phyloP scores from a whole-genome alignment of 2,113 vertebrate genomes.

The Hiodon tergisus region DNA sequence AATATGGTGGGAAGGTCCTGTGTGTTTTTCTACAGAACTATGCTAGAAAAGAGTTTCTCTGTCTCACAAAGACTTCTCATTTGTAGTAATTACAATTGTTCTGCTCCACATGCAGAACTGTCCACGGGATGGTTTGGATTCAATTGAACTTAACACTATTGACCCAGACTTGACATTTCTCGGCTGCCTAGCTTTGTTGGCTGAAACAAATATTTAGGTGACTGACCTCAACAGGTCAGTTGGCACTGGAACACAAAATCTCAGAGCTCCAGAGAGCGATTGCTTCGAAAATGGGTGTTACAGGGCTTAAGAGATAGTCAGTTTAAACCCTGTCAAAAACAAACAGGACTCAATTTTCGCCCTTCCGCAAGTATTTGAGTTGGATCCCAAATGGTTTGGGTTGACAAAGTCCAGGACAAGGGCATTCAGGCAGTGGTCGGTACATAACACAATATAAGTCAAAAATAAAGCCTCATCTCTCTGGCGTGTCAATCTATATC shows the following conservation, averaged over 20 bases:
- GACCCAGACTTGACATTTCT: not conserved
- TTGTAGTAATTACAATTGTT: too few species aligned
- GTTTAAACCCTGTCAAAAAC: conserved; percentile 12
- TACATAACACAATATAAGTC: not conserved
- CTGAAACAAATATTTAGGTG: conserved; percentile 25
- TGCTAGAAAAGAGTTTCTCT: too few species aligned
- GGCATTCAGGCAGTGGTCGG: not conserved
- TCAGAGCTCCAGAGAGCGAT: not conserved
- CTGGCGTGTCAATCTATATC: conserved; percentile 4
- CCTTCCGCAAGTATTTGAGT: conserved; percentile 19
- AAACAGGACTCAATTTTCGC: conserved; percentile 15
- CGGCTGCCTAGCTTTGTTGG: not conserved
- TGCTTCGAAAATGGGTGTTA: conserved; percentile 1
- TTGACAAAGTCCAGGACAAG: conserved; percentile 19
- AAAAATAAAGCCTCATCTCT: conserved; percentile 7
- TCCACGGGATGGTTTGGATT: not conserved
- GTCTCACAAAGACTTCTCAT: too few species aligned
- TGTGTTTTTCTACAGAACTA: too few species aligned
- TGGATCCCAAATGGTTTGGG: conserved; percentile 4
- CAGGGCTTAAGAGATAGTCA: conserved; percentile 2
- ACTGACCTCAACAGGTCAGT: conserved; percentile 19
- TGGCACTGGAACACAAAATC: conserved; percentile 9
- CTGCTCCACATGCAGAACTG: not conserved
- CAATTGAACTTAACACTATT: not conserved
- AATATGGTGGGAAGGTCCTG: too few species aligned